Conservation (phyloP, 2,113 vertebrate species). For the Hucho hucho region DNA sequence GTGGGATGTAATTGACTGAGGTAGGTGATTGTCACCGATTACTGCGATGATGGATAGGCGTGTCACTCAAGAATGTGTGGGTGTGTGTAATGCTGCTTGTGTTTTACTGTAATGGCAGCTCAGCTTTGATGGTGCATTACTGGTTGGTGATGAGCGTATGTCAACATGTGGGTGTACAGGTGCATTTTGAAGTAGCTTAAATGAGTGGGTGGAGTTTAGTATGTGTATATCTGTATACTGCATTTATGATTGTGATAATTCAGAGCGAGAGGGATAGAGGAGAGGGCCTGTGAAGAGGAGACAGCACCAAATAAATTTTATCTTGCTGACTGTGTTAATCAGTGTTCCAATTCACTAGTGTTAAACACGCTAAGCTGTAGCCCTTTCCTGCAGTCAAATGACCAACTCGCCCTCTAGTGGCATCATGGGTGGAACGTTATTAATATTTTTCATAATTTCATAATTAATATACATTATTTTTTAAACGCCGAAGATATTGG, state of each 20-base stretch:
- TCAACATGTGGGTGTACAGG: constrained; percentile 72
- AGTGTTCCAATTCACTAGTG: constrained; percentile 55
- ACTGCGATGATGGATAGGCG: constrained; percentile 58
- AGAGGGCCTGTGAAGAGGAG: constrained; percentile 59
- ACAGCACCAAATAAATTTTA: constrained; percentile 68
- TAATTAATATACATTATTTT: too few species aligned
- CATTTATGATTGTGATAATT: too few species aligned
- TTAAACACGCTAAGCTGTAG: constrained; percentile 52
- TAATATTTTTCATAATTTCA: too few species aligned
- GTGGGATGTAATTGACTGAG: constrained; percentile 65
- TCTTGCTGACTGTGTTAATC: constrained; percentile 68
- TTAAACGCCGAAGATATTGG: too few species aligned
- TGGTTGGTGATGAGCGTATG: constrained; percentile 61
- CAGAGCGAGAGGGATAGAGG: constrained; percentile 20
- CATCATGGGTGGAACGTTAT: too few species aligned
- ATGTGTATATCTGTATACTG: constrained; percentile 52
- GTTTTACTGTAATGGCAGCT: constrained; percentile 55
- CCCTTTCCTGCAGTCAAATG: constrained; percentile 7
- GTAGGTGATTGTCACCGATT: constrained; percentile 53
- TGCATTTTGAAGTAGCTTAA: constrained; percentile 65
- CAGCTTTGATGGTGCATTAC: constrained; percentile 69
- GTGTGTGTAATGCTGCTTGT: constrained; percentile 33
- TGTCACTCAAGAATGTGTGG: constrained; percentile 54
- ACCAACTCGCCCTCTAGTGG: too few species aligned
- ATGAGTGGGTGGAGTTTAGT: constrained; percentile 56